A percentile compares a stretch with the other conserved stretches of the same genome.
phyloP scores from a whole-genome alignment of 1,140 invertebrate species.

The Leptinotarsa defecta region DNA sequence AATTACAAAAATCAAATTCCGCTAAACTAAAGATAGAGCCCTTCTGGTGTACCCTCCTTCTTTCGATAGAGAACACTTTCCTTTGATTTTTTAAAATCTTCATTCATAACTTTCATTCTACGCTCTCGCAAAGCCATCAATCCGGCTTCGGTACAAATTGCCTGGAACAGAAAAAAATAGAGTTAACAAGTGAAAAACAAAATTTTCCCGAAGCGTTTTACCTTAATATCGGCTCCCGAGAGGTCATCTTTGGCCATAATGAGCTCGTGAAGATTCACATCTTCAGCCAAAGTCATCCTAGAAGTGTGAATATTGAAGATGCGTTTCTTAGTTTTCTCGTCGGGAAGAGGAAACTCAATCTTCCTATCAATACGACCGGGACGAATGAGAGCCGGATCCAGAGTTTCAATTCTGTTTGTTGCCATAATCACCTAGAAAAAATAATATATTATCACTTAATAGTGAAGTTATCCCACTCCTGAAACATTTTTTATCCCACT shows the following conservation, averaged over 20 bases:
- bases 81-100: conserved; percentile 99
- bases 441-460: no score
- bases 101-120: conserved; percentile 99
- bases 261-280: conserved; percentile 97
- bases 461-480: no score
- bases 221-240: conserved; percentile 92
- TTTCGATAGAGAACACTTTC: conserved; percentile 99
- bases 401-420: conserved; percentile 98
- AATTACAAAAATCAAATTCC: background rate
- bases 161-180: conserved; percentile 62
- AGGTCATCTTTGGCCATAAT: conserved; percentile 99
- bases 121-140: conserved; percentile 96
- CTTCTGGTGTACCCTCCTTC: conserved; percentile 99
- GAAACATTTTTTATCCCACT: no score
- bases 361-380: conserved; percentile 99
- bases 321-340: conserved; percentile 97
- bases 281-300: conserved; percentile 95
- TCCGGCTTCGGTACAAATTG: conserved; percentile 99
- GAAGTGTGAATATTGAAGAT: conserved; percentile 99
- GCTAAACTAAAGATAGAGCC: conserved; percentile 88
- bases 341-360: conserved; percentile 98
- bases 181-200: no score
- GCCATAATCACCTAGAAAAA: conserved; percentile 93
- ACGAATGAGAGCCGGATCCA: conserved; percentile 97
- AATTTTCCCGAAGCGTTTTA: conserved; percentile 49